Conservation (phyloP, 2,113 vertebrate genomes). For the Gymnarchus niloticus region DNA sequence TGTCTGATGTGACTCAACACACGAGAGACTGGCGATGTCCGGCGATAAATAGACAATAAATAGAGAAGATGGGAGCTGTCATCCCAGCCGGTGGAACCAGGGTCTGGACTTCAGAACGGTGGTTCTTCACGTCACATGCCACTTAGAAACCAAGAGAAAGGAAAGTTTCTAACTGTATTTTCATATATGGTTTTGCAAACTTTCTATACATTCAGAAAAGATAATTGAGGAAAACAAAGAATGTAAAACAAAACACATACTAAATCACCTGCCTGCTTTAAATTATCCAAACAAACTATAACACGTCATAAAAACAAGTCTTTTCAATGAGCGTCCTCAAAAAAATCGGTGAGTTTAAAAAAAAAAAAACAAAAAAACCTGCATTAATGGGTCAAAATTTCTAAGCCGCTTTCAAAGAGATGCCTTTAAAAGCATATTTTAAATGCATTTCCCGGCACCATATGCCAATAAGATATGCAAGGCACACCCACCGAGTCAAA, state of each 20-base stretch:
- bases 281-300: not conserved
- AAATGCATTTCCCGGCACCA: constrained; percentile 16
- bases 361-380: not conserved
- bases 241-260: not conserved
- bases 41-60: constrained; percentile 21
- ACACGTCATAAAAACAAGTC: not conserved
- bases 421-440: not conserved
- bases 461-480: not conserved
- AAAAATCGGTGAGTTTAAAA: no score
- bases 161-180: not conserved
- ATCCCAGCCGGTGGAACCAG: not conserved
- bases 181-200: not conserved
- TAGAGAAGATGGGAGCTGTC: not conserved
- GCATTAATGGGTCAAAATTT: not conserved
- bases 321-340: not conserved
- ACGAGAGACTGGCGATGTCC: constrained; percentile 6
- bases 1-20: not conserved
- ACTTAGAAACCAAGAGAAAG: not conserved
- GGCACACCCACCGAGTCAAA: constrained; percentile 10
- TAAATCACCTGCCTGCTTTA: not conserved
- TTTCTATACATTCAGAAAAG: not conserved
- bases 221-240: not conserved
- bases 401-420: not conserved
- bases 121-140: not conserved
- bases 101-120: no score